Conservation (phyloP, 1,140 invertebrate genomes). For the Heterodera carotae region DNA sequence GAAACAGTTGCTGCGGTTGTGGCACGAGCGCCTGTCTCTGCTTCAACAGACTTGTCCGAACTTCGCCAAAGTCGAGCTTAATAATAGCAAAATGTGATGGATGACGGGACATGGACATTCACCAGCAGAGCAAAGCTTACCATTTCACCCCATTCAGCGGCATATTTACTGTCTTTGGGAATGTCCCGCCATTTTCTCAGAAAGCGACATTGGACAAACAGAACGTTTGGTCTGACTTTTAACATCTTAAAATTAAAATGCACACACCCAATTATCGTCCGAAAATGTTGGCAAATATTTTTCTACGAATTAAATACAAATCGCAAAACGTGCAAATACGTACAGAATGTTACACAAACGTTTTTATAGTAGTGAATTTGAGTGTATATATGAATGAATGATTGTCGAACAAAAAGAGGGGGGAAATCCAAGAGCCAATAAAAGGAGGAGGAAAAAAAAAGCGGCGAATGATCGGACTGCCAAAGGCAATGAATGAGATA, state of each 20-base stretch:
- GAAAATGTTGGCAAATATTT: too few species aligned
- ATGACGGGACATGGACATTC: too few species aligned
- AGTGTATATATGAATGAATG: not conserved
- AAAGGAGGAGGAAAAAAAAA: not conserved
- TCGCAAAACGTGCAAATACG: not conserved
- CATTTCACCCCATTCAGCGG: too few species aligned
- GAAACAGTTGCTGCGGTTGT: not conserved
- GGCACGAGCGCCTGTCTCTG: not conserved
- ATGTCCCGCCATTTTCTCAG: not conserved
- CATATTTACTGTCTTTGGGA: not conserved
- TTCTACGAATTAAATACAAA: not conserved
- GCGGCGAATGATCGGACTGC: not conserved
- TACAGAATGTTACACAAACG: not conserved
- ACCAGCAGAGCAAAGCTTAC: too few species aligned
- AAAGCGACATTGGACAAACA: not conserved
- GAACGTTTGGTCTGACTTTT: not conserved
- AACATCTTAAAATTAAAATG: not conserved
- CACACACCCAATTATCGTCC: too few species aligned
- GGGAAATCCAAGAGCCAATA: too few species aligned
- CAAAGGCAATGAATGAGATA: not conserved
- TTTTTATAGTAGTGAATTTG: not conserved
- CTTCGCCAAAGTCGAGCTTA: not conserved
- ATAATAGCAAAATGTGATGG: not conserved
- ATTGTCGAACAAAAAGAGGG: too few species aligned
- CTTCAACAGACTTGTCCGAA: not conserved